These are phyloP conservation scores for Oscheius sp. DNA, from an alignment of 2,888 invertebrate species.

Conservation along the genomic window DNA sequence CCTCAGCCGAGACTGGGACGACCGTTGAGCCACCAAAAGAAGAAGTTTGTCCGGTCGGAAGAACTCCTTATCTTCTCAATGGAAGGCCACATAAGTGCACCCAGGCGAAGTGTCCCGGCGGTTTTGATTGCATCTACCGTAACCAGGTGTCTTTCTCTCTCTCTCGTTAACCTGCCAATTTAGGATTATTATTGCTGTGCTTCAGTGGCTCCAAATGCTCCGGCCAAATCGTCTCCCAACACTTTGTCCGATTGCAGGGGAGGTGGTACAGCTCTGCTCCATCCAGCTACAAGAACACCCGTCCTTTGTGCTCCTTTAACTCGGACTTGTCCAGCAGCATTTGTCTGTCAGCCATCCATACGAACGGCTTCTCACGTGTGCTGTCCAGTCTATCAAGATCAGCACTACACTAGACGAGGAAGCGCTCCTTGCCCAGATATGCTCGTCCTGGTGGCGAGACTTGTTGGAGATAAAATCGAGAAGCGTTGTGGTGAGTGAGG, in stretches of 20 bases:
- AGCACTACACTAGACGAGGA: background rate
- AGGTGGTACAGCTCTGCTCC: slow-evolving; percentile 54
- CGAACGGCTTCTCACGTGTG: slow-evolving; percentile 35
- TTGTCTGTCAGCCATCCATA: slow-evolving; percentile 4
- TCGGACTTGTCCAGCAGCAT: slow-evolving; percentile 48
- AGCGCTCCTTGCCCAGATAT: slow-evolving; percentile 49
- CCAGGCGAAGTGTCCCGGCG: slow-evolving; percentile 43
- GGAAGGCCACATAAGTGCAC: slow-evolving; percentile 56
- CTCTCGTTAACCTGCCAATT: too few relatives aligned
- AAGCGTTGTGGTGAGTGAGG: slow-evolving; percentile 53
- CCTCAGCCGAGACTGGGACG: slow-evolving; percentile 18
- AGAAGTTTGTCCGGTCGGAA: slow-evolving; percentile 45
- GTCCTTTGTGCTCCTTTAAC: slow-evolving; percentile 51
- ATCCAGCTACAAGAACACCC: slow-evolving; percentile 55
- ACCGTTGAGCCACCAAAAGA: slow-evolving; percentile 6
- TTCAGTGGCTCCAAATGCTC: slow-evolving; percentile 3
- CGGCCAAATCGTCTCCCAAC: background rate
- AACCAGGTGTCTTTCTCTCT: too few relatives aligned
- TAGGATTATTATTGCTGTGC: slow-evolving; percentile 55
- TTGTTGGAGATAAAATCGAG: slow-evolving; percentile 47
- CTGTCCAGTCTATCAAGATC: slow-evolving; percentile 28
- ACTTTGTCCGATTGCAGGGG: slow-evolving; percentile 28
- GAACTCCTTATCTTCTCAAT: slow-evolving; percentile 58
- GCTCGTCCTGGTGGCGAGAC: slow-evolving; percentile 48
- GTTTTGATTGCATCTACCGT: slow-evolving; percentile 57